Percentiles rank a stretch among this genome's conserved stretches.
phyloP scores from a whole-genome alignment of 2,888 invertebrate species.

The Sminthurides aquaticus region DNA sequence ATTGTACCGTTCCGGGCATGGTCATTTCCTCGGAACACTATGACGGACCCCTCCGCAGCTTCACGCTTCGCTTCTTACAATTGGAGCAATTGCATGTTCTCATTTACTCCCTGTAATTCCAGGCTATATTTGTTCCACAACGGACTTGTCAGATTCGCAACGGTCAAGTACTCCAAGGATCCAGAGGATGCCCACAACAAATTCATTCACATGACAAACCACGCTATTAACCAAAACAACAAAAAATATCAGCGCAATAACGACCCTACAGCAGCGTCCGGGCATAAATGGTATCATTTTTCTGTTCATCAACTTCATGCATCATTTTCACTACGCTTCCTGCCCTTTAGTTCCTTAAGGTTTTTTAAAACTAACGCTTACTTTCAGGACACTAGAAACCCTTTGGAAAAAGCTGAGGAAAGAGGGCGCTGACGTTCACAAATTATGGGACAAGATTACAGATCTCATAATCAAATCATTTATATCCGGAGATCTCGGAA shows the following conservation, averaged over 20 bases:
- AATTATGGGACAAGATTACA: background rate
- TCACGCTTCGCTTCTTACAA: too few relatives aligned
- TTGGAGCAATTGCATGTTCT: too few relatives aligned
- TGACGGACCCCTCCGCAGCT: too few relatives aligned
- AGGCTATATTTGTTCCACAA: slow-evolving; percentile 1
- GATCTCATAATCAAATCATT: background rate
- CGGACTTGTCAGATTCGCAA: background rate
- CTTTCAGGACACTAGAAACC: background rate
- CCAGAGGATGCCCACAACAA: background rate
- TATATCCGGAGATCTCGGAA: background rate
- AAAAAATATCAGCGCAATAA: background rate
- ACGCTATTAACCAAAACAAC: background rate
- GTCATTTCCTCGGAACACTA: too few relatives aligned
- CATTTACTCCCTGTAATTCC: too few relatives aligned
- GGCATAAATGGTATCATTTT: background rate
- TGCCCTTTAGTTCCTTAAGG: background rate
- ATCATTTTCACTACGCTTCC: background rate
- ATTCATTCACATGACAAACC: background rate
- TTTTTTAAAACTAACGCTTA: too few relatives aligned
- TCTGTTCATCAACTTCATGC: background rate
- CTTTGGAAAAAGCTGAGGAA: background rate
- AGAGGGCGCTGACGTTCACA: background rate
- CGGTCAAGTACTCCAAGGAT: background rate
- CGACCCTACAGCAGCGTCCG: background rate
- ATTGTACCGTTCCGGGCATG: too few relatives aligned